phyloP scores from a whole-genome alignment of 2,888 invertebrate species.

The Camptogramma bilineatum region DNA sequence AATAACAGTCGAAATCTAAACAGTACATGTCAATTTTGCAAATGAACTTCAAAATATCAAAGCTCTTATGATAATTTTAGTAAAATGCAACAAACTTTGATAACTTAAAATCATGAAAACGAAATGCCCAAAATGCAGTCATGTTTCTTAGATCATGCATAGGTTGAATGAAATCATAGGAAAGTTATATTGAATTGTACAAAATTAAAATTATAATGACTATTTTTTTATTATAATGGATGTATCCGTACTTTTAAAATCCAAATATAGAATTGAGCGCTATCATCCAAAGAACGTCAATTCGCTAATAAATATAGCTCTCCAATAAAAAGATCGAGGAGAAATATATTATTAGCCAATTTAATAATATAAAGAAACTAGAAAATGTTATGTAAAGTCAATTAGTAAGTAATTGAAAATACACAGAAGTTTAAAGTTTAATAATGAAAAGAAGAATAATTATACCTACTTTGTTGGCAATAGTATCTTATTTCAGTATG shows the following conservation, averaged over 20 bases:
- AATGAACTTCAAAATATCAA: conserved; percentile 23
- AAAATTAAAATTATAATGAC: conserved; percentile 36
- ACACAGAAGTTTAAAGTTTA: background rate
- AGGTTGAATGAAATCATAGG: conserved; percentile 25
- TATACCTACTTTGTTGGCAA: background rate
- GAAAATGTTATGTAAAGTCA: background rate
- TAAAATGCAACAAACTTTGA: conserved; percentile 20
- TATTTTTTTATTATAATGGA: conserved; percentile 35
- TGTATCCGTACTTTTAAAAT: conserved; percentile 49
- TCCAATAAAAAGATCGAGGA: background rate
- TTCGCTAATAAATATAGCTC: background rate
- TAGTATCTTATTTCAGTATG: background rate
- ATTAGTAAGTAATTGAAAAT: background rate
- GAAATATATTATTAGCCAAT: background rate
- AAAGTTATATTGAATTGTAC: conserved; percentile 35
- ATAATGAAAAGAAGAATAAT: background rate
- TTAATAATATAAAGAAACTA: background rate
- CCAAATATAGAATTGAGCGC: conserved; percentile 43
- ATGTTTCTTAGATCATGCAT: conserved; percentile 25
- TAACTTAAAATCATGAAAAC: conserved; percentile 21
- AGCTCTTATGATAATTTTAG: conserved; percentile 11
- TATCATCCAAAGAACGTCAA: background rate
- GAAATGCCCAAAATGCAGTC: conserved; percentile 41
- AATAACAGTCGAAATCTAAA: conserved; percentile 31
- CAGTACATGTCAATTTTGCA: conserved; percentile 34